Evolutionary conservation across 2,888 invertebrate species (phyloP), one percentile per base, ranked within the genome.

Genomic region (Dicyrtoma fusca): DNA sequence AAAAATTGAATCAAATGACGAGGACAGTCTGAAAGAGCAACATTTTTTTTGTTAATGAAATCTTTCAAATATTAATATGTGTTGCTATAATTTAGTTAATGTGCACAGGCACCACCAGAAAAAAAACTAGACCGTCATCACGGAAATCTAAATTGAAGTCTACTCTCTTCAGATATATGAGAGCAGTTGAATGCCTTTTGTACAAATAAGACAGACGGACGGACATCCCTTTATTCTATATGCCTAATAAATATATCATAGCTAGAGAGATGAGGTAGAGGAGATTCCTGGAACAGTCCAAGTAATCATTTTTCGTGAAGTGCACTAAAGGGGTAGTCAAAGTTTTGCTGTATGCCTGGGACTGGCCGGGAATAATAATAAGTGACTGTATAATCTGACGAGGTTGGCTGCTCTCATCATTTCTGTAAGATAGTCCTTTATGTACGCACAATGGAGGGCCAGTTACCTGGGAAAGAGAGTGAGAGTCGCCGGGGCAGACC

Each of bases 41-140:
- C 64, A 25, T 49, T 26, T 49, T 57, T 64, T 64, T 64, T 47
- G 49, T 49, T 49, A 64, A 64, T 64, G 49, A 64, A 64, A 64
- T 64, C 49, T 47, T 64, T 64, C 49, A 49, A 64, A 64, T 53
- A 53, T 53, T 53, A 53, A 53, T 57, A 57, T 57, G 17, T 23
- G 25, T 26, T 57, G 25, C 11, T 23, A 26, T 57, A 17, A 57
- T 57, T 53, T 53, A 53, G 53, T 53, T 53, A 57, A 57, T 34
- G 34, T 34, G 34, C 34, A 3, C 34, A 34, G 34, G 34, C 34
- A 34, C 34, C 34, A 34, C 8, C 34, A 3, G 8, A 34, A 34
- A 34, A 34, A 34, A 34, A 34, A 34, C 4, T 34, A 34, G 34
- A 34, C 4, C 34, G 34, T 34, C 34, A 34, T 34, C 34, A 34